Evolutionary conservation across 1,140 invertebrate genomes (phyloP), one percentile per base, ranked within the genome.

Genomic region (Drosophila burlai): DNA sequence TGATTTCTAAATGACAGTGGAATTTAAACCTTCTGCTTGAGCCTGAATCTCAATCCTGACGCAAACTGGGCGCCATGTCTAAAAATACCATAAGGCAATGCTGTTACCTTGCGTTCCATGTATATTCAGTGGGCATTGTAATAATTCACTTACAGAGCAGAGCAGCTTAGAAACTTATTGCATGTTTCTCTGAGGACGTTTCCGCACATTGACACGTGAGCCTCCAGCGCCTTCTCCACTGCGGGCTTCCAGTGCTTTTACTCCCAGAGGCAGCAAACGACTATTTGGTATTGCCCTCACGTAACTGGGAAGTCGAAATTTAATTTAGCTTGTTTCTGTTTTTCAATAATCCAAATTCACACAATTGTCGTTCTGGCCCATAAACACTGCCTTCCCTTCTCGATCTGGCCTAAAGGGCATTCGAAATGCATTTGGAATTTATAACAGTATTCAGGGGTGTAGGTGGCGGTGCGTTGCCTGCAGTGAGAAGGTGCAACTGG

Each of bases 291-390:
- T 83, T 64, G 43, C 9, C 49, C 69, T 75, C 80, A 83, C 80
- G 80, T 79, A 47, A 76, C 38, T 62, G 63, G 60, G 29, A 34
- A 75, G 80, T 71, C 68, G 42, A 83, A 83, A 83, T 83, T 83
- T 75, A 83, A 83, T 83, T 83, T 83, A 60, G 57, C 64, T 76
- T 65, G 75, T 83, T 81, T 82, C 71, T 82, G 72, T 77, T 82
- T 77, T 82, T 78, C 74, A 82, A 82, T 81, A 77, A 55, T 73
- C 59, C 62, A 76, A 80, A 72, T 47, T 73, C 49, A 52, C 62
- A 71, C 80, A 83, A 83, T 83, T 79, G 80, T 79, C 69, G 69
- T 59, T 64, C 64, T 62, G 49, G 36, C 13, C 45, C 46, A 59
- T 54, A 59, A 47, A 58, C 16, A 62, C 29, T 3, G n/a, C 11